These are phyloP conservation scores for Neuroterus valhalla DNA, from an alignment of 1,140 invertebrate genomes.

Conservation along the genomic window DNA sequence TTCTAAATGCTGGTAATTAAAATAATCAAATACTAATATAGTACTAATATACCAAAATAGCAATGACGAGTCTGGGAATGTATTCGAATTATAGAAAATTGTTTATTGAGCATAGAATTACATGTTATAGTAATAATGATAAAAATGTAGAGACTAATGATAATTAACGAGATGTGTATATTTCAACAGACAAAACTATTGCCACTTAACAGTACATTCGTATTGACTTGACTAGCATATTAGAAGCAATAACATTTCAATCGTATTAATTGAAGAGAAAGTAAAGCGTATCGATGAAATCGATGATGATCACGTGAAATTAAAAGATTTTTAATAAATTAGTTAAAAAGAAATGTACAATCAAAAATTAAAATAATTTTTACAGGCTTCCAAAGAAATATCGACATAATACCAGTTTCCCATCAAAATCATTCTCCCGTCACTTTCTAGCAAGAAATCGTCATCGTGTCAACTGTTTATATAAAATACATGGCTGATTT, in stretches of 20 bases:
- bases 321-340: slow-evolving; percentile 61
- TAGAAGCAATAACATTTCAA: slow-evolving; percentile 64
- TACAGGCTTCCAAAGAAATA: slow-evolving; percentile 13
- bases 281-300: slow-evolving; percentile 29
- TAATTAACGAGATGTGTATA: slow-evolving; percentile 55
- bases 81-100: slow-evolving; percentile 66
- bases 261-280: slow-evolving; percentile 47
- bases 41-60: too few relatives aligned
- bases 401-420: neutral
- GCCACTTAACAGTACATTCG: slow-evolving; percentile 55
- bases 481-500: slow-evolving; percentile 54
- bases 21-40: too few relatives aligned
- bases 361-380: slow-evolving; percentile 8
- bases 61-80: neutral
- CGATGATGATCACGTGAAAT: slow-evolving; percentile 19
- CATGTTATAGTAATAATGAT: slow-evolving; percentile 68
- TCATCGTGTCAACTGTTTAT: neutral
- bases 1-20: too few relatives aligned
- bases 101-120: slow-evolving; percentile 73
- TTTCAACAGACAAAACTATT: slow-evolving; percentile 46
- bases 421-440: slow-evolving; percentile 4
- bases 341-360: slow-evolving; percentile 53
- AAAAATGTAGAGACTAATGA: slow-evolving; percentile 57
- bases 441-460: too few relatives aligned
- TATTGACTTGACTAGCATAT: slow-evolving; percentile 70